Percentiles rank a stretch among this genome's conserved stretches.
phyloP scores from a whole-genome alignment of 2,113 vertebrate genomes.

The Dicentrarchus labrax region DNA sequence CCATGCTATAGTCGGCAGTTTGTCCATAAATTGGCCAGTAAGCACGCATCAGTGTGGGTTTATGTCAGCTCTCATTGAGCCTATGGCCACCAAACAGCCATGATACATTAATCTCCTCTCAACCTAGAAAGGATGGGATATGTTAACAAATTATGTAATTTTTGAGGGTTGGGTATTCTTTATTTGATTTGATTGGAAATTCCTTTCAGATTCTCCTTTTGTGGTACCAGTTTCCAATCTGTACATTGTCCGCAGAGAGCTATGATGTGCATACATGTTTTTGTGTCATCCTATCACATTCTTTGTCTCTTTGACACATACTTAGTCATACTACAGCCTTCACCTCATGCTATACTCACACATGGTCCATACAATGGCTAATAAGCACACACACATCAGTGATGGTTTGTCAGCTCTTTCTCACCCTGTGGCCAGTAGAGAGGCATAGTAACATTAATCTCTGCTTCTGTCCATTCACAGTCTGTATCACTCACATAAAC shows the following conservation, averaged over 20 bases:
- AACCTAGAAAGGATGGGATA: conserved; percentile 10
- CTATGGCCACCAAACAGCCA: conserved; percentile 37
- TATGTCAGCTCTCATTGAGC: conserved; percentile 33
- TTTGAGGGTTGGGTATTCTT: neutral
- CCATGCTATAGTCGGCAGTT: conserved; percentile 26
- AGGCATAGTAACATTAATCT: conserved; percentile 7
- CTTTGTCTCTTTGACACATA: conserved; percentile 2
- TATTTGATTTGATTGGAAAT: conserved; percentile 2
- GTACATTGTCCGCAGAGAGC: neutral
- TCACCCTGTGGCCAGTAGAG: conserved; percentile 19
- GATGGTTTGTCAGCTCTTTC: conserved; percentile 31
- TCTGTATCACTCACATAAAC: conserved; percentile 3
- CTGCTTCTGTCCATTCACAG: conserved; percentile 6
- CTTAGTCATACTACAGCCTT: conserved; percentile 17
- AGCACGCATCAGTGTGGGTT: conserved; percentile 33
- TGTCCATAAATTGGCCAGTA: conserved; percentile 24
- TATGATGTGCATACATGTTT: conserved; percentile 4
- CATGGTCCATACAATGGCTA: conserved; percentile 3
- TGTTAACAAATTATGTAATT: conserved; percentile 12
- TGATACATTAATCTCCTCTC: conserved; percentile 24
- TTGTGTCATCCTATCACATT: neutral
- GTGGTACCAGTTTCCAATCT: neutral
- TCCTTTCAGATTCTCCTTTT: neutral
- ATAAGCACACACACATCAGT: conserved; percentile 33
- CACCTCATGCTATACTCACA: conserved; percentile 8